These are phyloP conservation scores for Caretta caretta DNA, from an alignment of 2,113 vertebrate genomes.

Conservation along the genomic window DNA sequence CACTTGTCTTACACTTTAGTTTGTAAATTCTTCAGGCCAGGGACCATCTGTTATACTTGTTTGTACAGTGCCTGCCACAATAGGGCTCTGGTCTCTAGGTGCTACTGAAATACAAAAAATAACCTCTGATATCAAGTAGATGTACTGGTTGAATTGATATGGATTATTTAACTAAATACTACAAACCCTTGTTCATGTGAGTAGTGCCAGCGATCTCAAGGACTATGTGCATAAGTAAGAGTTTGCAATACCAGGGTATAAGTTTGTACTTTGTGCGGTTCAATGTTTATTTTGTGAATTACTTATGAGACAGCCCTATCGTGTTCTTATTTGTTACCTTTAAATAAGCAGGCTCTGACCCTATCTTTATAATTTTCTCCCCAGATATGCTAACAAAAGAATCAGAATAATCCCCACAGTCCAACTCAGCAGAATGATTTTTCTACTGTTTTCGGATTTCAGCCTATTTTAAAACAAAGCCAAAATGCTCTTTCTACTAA, in stretches of 20 bases:
- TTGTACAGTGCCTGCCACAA: not conserved
- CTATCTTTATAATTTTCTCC: constrained; percentile 37
- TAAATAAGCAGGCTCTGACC: not conserved
- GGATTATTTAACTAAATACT: not conserved
- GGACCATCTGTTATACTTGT: not conserved
- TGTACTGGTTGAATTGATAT: not conserved
- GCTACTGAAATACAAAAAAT: rapidly evolving
- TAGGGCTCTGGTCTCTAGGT: not conserved
- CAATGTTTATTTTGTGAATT: not conserved
- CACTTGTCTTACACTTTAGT: not conserved
- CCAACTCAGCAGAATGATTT: constrained; percentile 84
- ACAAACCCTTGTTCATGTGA: not conserved
- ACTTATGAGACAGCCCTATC: not conserved
- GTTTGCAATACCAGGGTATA: not conserved
- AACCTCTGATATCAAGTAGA: not conserved
- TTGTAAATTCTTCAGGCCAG: not conserved
- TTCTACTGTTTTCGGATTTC: constrained; percentile 85
- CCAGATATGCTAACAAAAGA: constrained; percentile 86
- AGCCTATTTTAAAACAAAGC: constrained; percentile 86
- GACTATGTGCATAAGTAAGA: not conserved
- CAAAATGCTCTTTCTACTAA: constrained; percentile 83
- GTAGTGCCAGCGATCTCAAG: not conserved
- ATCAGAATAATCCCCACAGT: constrained; percentile 88
- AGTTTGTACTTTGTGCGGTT: not conserved
- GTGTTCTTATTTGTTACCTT: not conserved